Percentiles rank a stretch among this genome's conserved stretches.
Conservation (phyloP, 2,113 vertebrate genomes). For the Jaculus jaculus region DNA sequence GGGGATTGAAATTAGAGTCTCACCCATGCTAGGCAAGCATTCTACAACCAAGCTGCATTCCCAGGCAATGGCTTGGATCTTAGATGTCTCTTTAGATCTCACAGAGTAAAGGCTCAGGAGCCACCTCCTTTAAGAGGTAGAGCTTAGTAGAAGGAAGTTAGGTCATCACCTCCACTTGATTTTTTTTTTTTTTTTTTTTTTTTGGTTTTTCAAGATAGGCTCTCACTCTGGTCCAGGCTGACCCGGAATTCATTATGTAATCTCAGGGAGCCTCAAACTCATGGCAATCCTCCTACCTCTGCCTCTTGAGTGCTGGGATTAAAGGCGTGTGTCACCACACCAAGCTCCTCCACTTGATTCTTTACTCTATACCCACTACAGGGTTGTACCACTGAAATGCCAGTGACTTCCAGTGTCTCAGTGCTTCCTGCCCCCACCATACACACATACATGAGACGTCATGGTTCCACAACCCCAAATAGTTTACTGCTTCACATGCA, state of each 20-base stretch:
- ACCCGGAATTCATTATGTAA: too few species aligned
- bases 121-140: neutral
- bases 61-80: neutral
- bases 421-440: neutral
- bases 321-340: too few species aligned
- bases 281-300: too few species aligned
- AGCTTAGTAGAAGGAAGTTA: neutral
- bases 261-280: too few species aligned
- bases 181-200: too few species aligned
- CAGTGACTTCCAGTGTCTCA: neutral
- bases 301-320: too few species aligned
- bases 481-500: neutral
- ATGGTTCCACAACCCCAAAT: neutral
- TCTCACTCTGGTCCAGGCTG: too few species aligned
- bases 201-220: too few species aligned
- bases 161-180: neutral
- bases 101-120: neutral
- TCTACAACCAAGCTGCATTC: neutral
- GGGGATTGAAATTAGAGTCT: neutral
- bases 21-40: neutral
- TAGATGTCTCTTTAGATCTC: neutral
- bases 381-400: neutral
- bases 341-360: neutral
- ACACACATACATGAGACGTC: neutral
- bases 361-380: neutral